Conservation (phyloP, 1,140 invertebrate genomes). For the Epicauta chinensis region DNA sequence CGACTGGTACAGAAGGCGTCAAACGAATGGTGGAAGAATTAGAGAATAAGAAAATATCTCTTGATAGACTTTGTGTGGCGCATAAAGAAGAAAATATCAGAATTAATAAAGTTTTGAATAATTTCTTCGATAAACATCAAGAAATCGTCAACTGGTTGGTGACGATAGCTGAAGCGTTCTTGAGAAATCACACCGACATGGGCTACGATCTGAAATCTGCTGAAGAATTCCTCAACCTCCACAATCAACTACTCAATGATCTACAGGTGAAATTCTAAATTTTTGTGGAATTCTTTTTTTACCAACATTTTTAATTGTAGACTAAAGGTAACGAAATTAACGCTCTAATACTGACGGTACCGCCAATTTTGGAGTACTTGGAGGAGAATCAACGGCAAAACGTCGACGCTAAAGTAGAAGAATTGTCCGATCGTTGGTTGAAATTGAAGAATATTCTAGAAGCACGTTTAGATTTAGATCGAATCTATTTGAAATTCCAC, state of each 20-base stretch:
- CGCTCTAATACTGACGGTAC: conserved; percentile 54
- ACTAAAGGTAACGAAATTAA: conserved; percentile 63
- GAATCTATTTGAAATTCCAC: conserved; percentile 69
- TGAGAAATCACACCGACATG: conserved; percentile 69
- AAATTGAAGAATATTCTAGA: conserved; percentile 58
- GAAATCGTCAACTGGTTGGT: conserved; percentile 65
- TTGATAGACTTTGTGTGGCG: conserved; percentile 61
- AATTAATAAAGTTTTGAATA: conserved; percentile 57
- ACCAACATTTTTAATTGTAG: conserved; percentile 40
- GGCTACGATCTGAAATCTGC: conserved; percentile 63
- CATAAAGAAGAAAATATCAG: conserved; percentile 67
- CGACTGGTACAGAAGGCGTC: conserved; percentile 61
- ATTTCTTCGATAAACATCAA: conserved; percentile 66
- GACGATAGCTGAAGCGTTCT: conserved; percentile 63
- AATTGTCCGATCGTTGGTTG: conserved; percentile 57
- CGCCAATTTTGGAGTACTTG: conserved; percentile 57
- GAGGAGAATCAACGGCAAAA: conserved; percentile 60
- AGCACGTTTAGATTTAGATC: conserved; percentile 56
- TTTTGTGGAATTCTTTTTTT: background rate
- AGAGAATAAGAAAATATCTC: conserved; percentile 63
- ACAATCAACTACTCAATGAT: conserved; percentile 68
- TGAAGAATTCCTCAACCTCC: conserved; percentile 68
- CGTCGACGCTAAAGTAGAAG: conserved; percentile 55
- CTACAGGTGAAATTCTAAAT: conserved; percentile 52
- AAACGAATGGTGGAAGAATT: conserved; percentile 63